Base-by-base conservation (phyloP, 23 tunicate species). In the Styela plicata region DNA sequence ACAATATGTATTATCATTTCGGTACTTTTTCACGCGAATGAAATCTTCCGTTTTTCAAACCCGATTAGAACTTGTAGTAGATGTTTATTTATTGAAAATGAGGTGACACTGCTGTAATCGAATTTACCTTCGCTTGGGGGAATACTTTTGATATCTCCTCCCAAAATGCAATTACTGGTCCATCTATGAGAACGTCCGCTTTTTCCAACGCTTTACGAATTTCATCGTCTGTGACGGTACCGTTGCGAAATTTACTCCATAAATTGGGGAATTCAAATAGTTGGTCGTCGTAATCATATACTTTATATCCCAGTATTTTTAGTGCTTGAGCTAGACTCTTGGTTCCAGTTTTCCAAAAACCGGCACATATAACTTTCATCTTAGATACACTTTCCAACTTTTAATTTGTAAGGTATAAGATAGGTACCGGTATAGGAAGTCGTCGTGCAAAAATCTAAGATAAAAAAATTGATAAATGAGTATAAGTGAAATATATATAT, bases 271-370 rank as follows among this genome's bases (percentile, higher is more conserved):
- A 62, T 20, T 73, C 66, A 24, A 85, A 29, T 26, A 57, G 67
- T 52, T 90, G 96, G 69, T 90, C 96, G 52, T 80, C 96, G 74
- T 73, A 90, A 82, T 90, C 96, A 81, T 90, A 90, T n/a, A 90
- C 89, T 31, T 35, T 62, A 74, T 90, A 90, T 30, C 96, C 96
- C 25, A 90, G 79, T n/a, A 1, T 23, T 3, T 73, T 80, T 13
- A 90, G 69, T 16, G 90, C 89, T 34, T 68, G 62, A 1, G 96
- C 52, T 78, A 90, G 31, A 65, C 96, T 90, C 65, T 90, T 90
- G 20, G 96, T 90, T 3, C 96, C 96, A 69, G 96, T 90, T 74
- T 90, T 90, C 95, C n/a, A n/a, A n/a, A n/a, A n/a, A n/a, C n/a
- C n/a, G n/a, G n/a, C n/a, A n/a, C n/a, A n/a, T n/a, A n/a, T 89